phyloP scores from a whole-genome alignment of 1,140 invertebrate species.

The Pentalonia nigronervosa region DNA sequence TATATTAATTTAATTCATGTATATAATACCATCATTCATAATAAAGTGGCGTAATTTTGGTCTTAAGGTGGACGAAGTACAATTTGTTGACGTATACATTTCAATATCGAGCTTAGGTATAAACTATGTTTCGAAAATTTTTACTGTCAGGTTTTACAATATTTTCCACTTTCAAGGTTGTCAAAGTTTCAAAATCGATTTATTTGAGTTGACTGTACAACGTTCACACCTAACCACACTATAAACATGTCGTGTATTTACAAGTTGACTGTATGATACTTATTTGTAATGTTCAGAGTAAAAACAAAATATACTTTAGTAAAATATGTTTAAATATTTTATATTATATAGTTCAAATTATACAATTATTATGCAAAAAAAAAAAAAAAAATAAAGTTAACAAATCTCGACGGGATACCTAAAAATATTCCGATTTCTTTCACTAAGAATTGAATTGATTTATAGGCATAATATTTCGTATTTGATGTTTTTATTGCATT shows the following conservation, averaged over 20 bases:
- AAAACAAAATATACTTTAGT: not conserved
- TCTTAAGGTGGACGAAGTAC: not conserved
- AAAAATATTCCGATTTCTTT: not conserved
- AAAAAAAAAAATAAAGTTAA: not conserved
- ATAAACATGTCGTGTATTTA: not conserved
- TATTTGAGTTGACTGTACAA: not conserved
- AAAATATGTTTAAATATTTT: not conserved
- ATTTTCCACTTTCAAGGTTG: not conserved
- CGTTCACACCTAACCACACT: not conserved
- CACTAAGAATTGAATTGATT: not conserved
- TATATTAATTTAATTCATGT: not conserved
- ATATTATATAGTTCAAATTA: not conserved
- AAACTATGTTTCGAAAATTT: not conserved
- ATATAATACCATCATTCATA: conserved; percentile 8
- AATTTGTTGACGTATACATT: not conserved
- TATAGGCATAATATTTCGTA: not conserved
- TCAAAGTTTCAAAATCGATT: not conserved
- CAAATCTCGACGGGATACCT: not conserved
- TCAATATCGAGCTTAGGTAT: not conserved
- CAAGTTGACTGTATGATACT: not conserved
- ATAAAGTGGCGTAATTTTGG: conserved; percentile 47
- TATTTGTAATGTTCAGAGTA: not conserved
- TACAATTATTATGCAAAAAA: not conserved
- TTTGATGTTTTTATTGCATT: not conserved
- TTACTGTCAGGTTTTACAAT: not conserved